These are phyloP conservation scores for Dione juno DNA, from an alignment of 2,888 invertebrate genomes.

Conservation along the genomic window DNA sequence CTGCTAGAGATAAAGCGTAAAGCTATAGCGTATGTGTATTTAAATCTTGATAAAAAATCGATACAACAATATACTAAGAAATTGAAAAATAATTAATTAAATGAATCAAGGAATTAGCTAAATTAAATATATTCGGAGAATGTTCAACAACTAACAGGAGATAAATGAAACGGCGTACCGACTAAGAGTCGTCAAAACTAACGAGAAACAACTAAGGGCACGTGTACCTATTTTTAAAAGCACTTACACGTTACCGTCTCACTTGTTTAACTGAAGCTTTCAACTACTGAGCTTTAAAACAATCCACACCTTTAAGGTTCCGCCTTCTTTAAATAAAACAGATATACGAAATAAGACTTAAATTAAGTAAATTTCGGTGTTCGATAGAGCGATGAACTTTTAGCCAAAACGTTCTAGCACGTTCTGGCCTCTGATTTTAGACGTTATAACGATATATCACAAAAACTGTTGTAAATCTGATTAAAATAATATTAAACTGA, in stretches of 20 bases:
- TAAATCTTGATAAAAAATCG: not conserved
- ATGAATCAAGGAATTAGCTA: not conserved
- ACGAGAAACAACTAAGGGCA: constrained; percentile 51
- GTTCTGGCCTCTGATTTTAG: constrained; percentile 41
- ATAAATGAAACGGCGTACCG: constrained; percentile 59
- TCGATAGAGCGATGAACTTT: constrained; percentile 42
- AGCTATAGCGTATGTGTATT: no score
- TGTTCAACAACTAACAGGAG: constrained; percentile 40
- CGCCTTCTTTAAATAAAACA: constrained; percentile 44
- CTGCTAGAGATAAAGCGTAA: no score
- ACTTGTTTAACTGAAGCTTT: constrained; percentile 49
- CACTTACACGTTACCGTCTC: constrained; percentile 44
- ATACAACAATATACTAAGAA: not conserved
- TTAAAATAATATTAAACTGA: constrained; percentile 31
- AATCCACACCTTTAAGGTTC: constrained; percentile 46
- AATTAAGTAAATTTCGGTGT: constrained; percentile 34
- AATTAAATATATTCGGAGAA: constrained; percentile 31
- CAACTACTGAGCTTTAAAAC: constrained; percentile 49
- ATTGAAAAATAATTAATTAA: not conserved
- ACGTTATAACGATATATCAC: constrained; percentile 24
- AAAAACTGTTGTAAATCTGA: constrained; percentile 29
- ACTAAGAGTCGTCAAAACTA: constrained; percentile 52
- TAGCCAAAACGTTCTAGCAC: constrained; percentile 36
- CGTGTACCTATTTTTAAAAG: constrained; percentile 67
- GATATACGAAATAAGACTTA: constrained; percentile 34